Percentiles rank a stretch among this genome's conserved stretches.
These are phyloP conservation scores for Callitettix versicolor DNA, from an alignment of 1,140 invertebrate genomes.

Conservation along the genomic window DNA sequence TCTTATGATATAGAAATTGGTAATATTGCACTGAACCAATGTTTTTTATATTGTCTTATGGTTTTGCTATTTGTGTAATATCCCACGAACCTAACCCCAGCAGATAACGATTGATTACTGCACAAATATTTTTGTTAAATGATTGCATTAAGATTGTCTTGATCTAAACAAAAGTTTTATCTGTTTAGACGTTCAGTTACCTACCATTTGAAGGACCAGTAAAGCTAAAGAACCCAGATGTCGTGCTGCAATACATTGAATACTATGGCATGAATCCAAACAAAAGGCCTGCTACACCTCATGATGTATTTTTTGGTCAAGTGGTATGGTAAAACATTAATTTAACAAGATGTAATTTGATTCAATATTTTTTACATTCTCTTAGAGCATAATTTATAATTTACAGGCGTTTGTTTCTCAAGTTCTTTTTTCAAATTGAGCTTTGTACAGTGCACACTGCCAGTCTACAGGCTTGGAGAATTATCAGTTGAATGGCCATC, in stretches of 20 bases:
- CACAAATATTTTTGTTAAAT: too few relatives aligned
- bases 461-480: too few relatives aligned
- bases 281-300: conserved; percentile 56
- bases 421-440: not conserved
- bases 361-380: not conserved
- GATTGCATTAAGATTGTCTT: too few relatives aligned
- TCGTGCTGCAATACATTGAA: conserved; percentile 69
- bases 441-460: too few relatives aligned
- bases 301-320: conserved; percentile 72
- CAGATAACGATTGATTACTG: too few relatives aligned
- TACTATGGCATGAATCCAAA: conserved; percentile 75
- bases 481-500: not conserved
- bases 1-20: too few relatives aligned
- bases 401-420: not conserved
- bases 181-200: conserved; percentile 67
- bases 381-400: not conserved
- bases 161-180: too few relatives aligned
- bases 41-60: too few relatives aligned
- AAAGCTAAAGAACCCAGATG: conserved; percentile 71
- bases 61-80: too few relatives aligned
- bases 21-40: too few relatives aligned
- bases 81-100: too few relatives aligned
- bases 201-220: conserved; percentile 70
- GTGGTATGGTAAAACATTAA: conserved; percentile 53
- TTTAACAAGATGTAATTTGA: not conserved